Base-by-base conservation (phyloP, 2,113 vertebrate species). In the Axis porcinus region DNA sequence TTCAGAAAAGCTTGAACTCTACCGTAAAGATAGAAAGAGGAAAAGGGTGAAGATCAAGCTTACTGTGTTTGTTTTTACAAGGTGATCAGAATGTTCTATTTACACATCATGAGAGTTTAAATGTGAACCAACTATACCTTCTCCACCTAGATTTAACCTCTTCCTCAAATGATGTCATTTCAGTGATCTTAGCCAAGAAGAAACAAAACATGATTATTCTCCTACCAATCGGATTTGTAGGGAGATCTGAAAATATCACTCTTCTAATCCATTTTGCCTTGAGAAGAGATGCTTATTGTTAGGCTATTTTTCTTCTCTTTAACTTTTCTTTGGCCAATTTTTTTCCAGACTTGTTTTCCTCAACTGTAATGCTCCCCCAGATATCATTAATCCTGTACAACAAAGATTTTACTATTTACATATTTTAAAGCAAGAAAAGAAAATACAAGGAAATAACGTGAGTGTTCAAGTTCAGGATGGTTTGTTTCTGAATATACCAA, bases 151-250 rank as follows among this genome's bases (percentile, higher is more conserved):
- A 60, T 36, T 74, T 81, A 81, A 85, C 30, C 70, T 86, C 54
- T 89, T 95, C 89, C 89, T 86, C 33, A 62, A 82, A 89, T 82
- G 84, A 89, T 25, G 70, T 92, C 58, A 92, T 86, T 82, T 86
- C 55, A 81, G 45, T 88, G 40, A 33, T 81, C 78, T 54, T 79
- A 12, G 45, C 60, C 94, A 94, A 89, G 47, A 89, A 81, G 50
- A 92, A 97, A 78, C 67, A 92, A 89, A 74, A 57, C 58, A 81
- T 58, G 58, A 40, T 60, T 79, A 55, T 86, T 94, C 36, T 95
- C 45, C 86, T 81, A 62, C 30, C 45, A 74, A 28, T 6, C 5
- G 25, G 28, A 86, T 9, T 43, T 86, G 76, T 62, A 67, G 58
- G 7, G 70, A 82, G 36, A 74, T 74, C 6, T 55, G 64, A 28